A percentile compares a stretch with the other conserved stretches of the same genome.
Evolutionary conservation across 2,888 invertebrate species (phyloP).

Genomic region (Zygaena filipendulae): DNA sequence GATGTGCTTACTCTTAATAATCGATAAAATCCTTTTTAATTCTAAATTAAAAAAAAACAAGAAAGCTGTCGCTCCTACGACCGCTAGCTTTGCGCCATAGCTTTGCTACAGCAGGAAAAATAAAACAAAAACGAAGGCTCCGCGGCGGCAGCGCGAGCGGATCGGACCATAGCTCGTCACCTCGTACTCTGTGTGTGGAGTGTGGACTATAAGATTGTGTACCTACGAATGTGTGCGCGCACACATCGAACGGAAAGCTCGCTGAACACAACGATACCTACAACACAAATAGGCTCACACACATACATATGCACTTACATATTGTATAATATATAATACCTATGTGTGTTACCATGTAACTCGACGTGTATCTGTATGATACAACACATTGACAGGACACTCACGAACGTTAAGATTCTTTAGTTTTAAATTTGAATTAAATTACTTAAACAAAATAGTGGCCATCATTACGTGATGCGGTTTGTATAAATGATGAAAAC

Average conservation of each 20-base stretch:
- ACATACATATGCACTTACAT: constrained; percentile 9
- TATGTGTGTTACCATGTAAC: constrained; percentile 17
- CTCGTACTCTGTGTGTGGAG: too few relatives aligned
- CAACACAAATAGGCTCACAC: constrained; percentile 39
- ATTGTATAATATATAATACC: constrained; percentile 17
- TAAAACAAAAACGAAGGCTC: constrained; percentile 57
- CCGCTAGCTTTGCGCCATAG: constrained; percentile 25
- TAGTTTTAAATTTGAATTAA: too few relatives aligned
- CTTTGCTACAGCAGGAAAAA: constrained; percentile 53
- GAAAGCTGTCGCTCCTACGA: neutral
- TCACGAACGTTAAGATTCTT: too few relatives aligned
- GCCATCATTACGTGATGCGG: too few relatives aligned
- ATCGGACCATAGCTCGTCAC: too few relatives aligned
- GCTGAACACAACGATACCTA: constrained; percentile 36
- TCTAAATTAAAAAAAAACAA: constrained; percentile 21
- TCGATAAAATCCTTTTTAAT: too few relatives aligned
- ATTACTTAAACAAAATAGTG: too few relatives aligned
- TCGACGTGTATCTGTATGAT: constrained; percentile 18
- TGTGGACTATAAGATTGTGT: too few relatives aligned
- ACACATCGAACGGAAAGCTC: constrained; percentile 37
- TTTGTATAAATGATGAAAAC: too few relatives aligned
- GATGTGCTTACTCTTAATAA: too few relatives aligned
- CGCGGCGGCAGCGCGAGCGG: too few relatives aligned
- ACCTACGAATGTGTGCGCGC: constrained; percentile 30
- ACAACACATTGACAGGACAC: too few relatives aligned